Base-by-base conservation (phyloP, 2,888 invertebrate genomes). In the Blomia tropicalis region DNA sequence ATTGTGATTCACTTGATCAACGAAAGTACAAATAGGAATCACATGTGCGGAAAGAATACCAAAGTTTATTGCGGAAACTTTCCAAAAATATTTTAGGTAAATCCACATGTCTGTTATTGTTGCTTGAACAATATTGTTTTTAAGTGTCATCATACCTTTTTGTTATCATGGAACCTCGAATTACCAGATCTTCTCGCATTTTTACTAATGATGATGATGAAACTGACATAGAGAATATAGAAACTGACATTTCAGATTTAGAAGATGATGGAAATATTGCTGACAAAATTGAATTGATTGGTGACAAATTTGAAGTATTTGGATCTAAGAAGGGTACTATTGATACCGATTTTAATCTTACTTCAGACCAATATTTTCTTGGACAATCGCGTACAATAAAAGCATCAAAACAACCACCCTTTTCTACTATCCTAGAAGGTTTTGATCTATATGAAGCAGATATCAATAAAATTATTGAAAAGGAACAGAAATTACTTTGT, bases 351-450 rank as follows among this genome's bases (percentile, higher is more conserved):
- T 47, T n/a, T 25, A 14, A 11, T 7, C 7, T 47, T n/a, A 47
- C 7, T 7, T 47, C 51, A 47, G 58, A 62, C 22, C 41, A 58
- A 27, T 62, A 62, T 30, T 62, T 62, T 44, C 36, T 62, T 60
- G 58, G 60, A 4, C 62, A 62, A 25, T 43, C 54, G 11, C 22
- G 25, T 22, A 36, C 31, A 54, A 58, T 22, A 22, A 62, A 62
- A 59, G 43, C 44, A 22, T 62, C 62, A 22, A 62, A 62, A 36
- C 30, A 62, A 30, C 7, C 59, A n/a, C n/a, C n/a, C n/a, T 58
- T 58, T 14, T 5, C 60, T 1, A 43, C 43, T 32, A 41, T 61
- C 2, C 32, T 61, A 43, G 22, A 61, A 54, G 23, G 23, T 27
- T 61, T 61, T 61, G 61, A 61, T 32, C 41, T 56, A 19, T 32